Conservation (phyloP, 37 sponge, comb jelly and placozoan species). For the Eunapius fragilis region DNA sequence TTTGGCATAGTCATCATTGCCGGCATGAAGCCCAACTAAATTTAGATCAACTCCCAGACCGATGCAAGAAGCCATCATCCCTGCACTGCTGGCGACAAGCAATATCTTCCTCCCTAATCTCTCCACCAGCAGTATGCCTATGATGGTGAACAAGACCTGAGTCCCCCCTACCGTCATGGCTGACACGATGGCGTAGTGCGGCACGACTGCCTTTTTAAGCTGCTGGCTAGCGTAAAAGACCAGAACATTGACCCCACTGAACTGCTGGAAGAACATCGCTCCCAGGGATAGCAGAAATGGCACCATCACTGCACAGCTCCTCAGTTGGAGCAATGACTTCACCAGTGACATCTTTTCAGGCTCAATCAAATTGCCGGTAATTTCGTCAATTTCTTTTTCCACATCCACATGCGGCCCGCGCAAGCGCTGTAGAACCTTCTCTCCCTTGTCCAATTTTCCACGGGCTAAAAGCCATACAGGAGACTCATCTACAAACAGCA, state of each 20-base stretch:
- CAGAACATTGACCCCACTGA: slow-evolving; percentile 78
- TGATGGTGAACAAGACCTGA: too few relatives aligned
- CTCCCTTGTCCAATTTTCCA: slow-evolving; percentile 5
- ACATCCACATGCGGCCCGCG: slow-evolving; percentile 46
- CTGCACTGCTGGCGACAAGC: slow-evolving; percentile 43
- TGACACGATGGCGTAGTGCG: slow-evolving; percentile 2
- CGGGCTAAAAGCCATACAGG: slow-evolving; percentile 52
- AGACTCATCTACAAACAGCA: slow-evolving; percentile 43
- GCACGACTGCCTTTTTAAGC: slow-evolving; percentile 16
- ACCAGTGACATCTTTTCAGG: neutral
- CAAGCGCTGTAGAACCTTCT: slow-evolving; percentile 31
- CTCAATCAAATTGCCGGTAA: slow-evolving; percentile 2
- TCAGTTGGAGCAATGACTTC: slow-evolving; percentile 24
- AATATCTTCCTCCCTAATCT: too few relatives aligned
- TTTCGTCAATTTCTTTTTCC: slow-evolving; percentile 33
- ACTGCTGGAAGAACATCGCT: slow-evolving; percentile 80
- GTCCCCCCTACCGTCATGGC: slow-evolving; percentile 43
- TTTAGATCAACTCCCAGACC: slow-evolving; percentile 42
- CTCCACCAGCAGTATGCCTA: too few relatives aligned
- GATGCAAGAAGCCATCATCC: slow-evolving; percentile 42
- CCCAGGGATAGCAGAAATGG: slow-evolving; percentile 44
- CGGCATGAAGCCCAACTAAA: neutral
- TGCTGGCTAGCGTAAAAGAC: slow-evolving; percentile 54
- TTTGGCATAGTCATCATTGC: neutral
- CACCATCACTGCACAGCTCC: slow-evolving; percentile 4